A percentile compares a stretch with the other conserved stretches of the same genome.
Evolutionary conservation across 1,140 invertebrate species (phyloP).

Genomic region (Leucophenga varia): DNA sequence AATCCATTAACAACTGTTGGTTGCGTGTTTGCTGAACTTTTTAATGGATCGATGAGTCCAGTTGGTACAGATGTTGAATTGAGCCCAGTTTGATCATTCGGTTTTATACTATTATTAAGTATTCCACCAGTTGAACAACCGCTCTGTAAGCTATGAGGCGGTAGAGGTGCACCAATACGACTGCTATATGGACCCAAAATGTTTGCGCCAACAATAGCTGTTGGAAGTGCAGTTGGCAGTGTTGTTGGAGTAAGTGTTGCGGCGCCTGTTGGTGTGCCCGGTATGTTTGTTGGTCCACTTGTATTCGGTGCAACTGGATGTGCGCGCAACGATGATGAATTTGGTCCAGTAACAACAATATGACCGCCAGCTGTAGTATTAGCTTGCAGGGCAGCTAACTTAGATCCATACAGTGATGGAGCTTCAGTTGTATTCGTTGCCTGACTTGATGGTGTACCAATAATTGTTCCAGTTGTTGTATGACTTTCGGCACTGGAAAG

Average conservation of each 20-base stretch:
- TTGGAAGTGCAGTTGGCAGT: constrained; percentile 1
- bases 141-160: not conserved
- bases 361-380: not conserved
- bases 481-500: no score
- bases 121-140: constrained; percentile 21
- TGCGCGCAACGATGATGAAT: no score
- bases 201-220: no score
- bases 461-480: no score
- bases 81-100: constrained; percentile 17
- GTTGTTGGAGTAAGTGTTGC: constrained; percentile 10
- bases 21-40: constrained; percentile 10
- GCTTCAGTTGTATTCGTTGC: no score
- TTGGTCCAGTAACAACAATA: no score
- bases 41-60: constrained; percentile 22
- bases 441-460: no score
- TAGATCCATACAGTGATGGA: not conserved
- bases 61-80: constrained; percentile 26
- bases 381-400: constrained; percentile 15
- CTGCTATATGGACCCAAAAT: not conserved
- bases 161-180: constrained; percentile 9
- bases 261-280: constrained; percentile 9
- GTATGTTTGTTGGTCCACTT: constrained; percentile 11
- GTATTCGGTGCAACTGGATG: not conserved
- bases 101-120: constrained; percentile 11
- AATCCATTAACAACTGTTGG: constrained; percentile 29